Conservation (phyloP, 2,888 invertebrate genomes). For the Campaea margaritaria region DNA sequence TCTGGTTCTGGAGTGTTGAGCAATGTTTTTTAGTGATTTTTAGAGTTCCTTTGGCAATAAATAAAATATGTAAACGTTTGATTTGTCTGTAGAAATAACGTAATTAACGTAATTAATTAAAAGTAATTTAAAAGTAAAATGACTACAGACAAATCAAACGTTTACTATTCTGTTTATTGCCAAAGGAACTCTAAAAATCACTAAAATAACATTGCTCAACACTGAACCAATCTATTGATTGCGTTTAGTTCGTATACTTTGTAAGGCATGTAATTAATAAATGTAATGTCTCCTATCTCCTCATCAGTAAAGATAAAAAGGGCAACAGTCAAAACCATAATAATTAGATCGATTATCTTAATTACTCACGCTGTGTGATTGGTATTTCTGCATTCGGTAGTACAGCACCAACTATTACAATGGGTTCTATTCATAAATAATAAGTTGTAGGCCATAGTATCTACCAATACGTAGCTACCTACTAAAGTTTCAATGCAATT, state of each 20-base stretch:
- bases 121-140: too few species aligned
- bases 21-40: constrained; percentile 1
- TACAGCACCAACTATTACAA: constrained; percentile 8
- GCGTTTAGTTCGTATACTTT: constrained; percentile 12
- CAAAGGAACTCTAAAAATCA: background rate
- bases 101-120: too few species aligned
- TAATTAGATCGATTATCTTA: constrained; percentile 53
- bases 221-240: constrained; percentile 11
- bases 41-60: background rate
- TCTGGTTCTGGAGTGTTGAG: constrained; percentile 10
- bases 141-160: background rate
- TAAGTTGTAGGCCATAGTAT: too few species aligned
- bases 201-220: constrained; percentile 11
- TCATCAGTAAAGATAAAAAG: constrained; percentile 38
- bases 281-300: constrained; percentile 31
- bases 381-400: constrained; percentile 10
- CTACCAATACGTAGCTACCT: too few species aligned
- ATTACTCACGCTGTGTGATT: constrained; percentile 50
- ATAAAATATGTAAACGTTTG: background rate
- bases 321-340: constrained; percentile 43
- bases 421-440: too few species aligned
- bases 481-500: too few species aligned
- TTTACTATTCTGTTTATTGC: background rate
- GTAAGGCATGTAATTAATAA: constrained; percentile 22
- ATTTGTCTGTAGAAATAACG: too few species aligned